Evolutionary conservation across 2,888 invertebrate genomes (phyloP).

Genomic region (Kuschelorhynchus macadamiae): DNA sequence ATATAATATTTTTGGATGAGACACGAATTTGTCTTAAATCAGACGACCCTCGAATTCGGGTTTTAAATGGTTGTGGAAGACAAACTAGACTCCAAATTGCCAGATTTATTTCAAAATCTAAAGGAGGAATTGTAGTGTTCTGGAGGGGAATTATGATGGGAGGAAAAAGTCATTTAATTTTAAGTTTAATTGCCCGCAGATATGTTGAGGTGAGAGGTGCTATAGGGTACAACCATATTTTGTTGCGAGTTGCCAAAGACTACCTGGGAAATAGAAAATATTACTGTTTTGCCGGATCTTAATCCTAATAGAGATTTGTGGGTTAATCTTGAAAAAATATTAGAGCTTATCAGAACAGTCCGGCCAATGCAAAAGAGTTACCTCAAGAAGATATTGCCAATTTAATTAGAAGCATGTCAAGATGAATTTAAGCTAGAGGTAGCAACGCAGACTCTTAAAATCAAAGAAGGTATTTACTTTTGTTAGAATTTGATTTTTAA

Average conservation of each 20-base stretch:
- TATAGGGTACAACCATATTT: neutral
- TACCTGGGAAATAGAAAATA: no score
- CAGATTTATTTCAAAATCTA: slow-evolving; percentile 39
- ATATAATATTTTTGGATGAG: slow-evolving; percentile 38
- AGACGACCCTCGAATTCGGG: slow-evolving; percentile 44
- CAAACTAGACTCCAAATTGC: slow-evolving; percentile 42
- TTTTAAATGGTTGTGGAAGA: slow-evolving; percentile 39
- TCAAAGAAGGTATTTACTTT: neutral
- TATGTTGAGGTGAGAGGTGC: slow-evolving; percentile 15
- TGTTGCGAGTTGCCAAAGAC: slow-evolving; percentile 19
- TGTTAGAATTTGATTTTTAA: neutral
- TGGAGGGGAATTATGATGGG: slow-evolving; percentile 8
- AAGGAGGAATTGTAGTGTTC: slow-evolving; percentile 36
- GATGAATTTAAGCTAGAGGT: slow-evolving; percentile 10
- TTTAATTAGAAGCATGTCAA: slow-evolving; percentile 5
- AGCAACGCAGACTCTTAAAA: slow-evolving; percentile 10
- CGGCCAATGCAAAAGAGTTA: neutral
- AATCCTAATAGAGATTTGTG: no score
- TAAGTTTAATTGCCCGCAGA: neutral
- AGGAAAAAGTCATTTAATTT: slow-evolving; percentile 5
- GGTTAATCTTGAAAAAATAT: neutral
- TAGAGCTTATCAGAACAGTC: slow-evolving; percentile 15
- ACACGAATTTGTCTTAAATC: slow-evolving; percentile 39
- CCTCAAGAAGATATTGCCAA: slow-evolving; percentile 11
- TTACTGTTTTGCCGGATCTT: slow-evolving; percentile 23